Conservation (phyloP, 2,888 invertebrate species). For the Chloroclysta siterata region DNA sequence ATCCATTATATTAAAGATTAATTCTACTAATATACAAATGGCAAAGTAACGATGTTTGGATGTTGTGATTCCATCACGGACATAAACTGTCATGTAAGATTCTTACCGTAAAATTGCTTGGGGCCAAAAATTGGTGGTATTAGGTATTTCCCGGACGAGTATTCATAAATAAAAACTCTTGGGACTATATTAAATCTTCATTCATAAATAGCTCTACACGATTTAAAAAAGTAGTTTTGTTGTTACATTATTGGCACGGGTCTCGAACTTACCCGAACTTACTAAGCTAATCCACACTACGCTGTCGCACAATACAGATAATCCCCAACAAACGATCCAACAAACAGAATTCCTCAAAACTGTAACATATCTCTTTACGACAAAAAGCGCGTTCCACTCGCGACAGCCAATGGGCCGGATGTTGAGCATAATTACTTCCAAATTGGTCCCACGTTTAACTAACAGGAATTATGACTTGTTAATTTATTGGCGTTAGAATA, state of each 20-base stretch:
- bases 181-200: too few relatives aligned
- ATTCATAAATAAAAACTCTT: too few relatives aligned
- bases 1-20: too few relatives aligned
- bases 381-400: constrained; percentile 63
- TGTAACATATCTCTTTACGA: constrained; percentile 65
- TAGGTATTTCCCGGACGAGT: too few relatives aligned
- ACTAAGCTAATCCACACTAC: constrained; percentile 44
- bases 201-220: too few relatives aligned
- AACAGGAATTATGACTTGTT: constrained; percentile 39
- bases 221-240: too few relatives aligned
- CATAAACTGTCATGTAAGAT: too few relatives aligned
- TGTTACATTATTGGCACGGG: not conserved
- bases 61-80: too few relatives aligned
- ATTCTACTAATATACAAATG: too few relatives aligned
- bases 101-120: too few relatives aligned
- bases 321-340: constrained; percentile 45
- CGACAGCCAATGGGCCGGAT: constrained; percentile 81
- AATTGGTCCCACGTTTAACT: constrained; percentile 70
- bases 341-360: constrained; percentile 61
- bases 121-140: too few relatives aligned
- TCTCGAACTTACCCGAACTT: not conserved
- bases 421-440: constrained; percentile 75
- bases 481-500: constrained; percentile 26
- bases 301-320: constrained; percentile 23
- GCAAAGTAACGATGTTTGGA: too few relatives aligned